These are phyloP conservation scores for Dendrocopos noguchii DNA, from an alignment of 2,113 vertebrate species.

Conservation along the genomic window DNA sequence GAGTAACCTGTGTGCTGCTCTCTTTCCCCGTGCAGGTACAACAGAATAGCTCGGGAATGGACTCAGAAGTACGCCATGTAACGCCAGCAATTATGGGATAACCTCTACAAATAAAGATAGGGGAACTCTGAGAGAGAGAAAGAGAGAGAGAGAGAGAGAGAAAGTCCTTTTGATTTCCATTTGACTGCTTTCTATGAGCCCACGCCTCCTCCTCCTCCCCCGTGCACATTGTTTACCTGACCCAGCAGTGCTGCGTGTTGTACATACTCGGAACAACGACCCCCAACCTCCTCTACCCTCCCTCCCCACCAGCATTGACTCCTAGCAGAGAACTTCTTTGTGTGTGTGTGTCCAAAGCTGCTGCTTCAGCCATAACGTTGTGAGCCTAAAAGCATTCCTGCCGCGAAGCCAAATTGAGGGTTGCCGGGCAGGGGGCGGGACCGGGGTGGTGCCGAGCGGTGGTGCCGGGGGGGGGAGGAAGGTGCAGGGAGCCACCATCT, in stretches of 20 bases:
- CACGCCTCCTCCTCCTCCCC: conserved; percentile 86
- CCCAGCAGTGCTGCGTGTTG: conserved; percentile 86
- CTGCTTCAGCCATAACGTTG: conserved; percentile 82
- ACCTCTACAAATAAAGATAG: conserved; percentile 95
- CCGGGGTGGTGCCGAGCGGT: not conserved
- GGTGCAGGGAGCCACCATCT: not conserved
- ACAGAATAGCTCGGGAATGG: conserved; percentile 99
- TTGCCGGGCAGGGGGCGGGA: conserved; percentile 31
- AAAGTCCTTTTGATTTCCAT: conserved; percentile 98
- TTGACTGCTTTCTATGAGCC: conserved; percentile 99
- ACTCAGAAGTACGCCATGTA: conserved; percentile 99
- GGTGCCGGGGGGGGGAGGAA: conserved; percentile 47
- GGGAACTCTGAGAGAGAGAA: conserved; percentile 97
- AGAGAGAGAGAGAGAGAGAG: conserved; percentile 96
- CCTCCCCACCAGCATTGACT: conserved; percentile 81
- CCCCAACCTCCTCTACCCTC: conserved; percentile 84
- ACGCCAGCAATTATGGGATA: conserved; percentile 94
- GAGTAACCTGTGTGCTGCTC: conserved; percentile 44
- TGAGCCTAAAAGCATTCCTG: conserved; percentile 91
- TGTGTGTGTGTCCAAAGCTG: conserved; percentile 83
- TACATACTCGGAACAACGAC: conserved; percentile 88
- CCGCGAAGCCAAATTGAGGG: conserved; percentile 77
- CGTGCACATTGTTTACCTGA: conserved; percentile 84
- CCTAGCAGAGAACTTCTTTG: conserved; percentile 78
- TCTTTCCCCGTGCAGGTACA: conserved; percentile 89